Base-by-base conservation (phyloP, 1,140 invertebrate genomes). In the Lasioglossum albipes region DNA sequence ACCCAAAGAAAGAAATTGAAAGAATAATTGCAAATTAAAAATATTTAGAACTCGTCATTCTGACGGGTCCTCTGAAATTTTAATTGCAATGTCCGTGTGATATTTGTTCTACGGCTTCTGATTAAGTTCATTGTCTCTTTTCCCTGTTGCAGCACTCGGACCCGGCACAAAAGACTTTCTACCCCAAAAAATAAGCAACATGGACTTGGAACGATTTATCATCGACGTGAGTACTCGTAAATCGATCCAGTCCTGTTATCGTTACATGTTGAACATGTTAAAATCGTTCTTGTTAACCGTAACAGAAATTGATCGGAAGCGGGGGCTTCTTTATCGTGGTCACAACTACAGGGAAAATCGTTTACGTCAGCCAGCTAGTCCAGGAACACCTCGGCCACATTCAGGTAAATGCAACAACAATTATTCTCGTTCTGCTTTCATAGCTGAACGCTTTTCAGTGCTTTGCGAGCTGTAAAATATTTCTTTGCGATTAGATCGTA, bases 281-380 rank as follows among this genome's bases (percentile, higher is more conserved):
- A 27, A 68, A 57, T 85, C 16, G 77, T 84, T 83, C 68, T 82
- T 86, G 61, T 83, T 79, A 81, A 75, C 41, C 36, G 45, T 77
- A 81, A 84, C 65, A 82, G 79, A 85, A 86, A 18, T 66, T 87
- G 31, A 75, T 95, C 71, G 95, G 95, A 1, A 95, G 81, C 74
- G 94, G 94, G 65, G 95, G 95, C 16, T 98, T 97, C 87, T 93
- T 98, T 71, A 91, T 99, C 66, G 96, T 98, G 7, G 93, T 97
- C 2, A 97, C 97, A 0, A 95, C 96, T 78, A 95, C 95, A 78
- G 98, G 97, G 1, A 96, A 97, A 89, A 96, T 99, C 72, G 95
- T 98, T n/a, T 97, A 98, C 86, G 95, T 98, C 10, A 97, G 98
- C 27, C 94, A 96, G 65, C 97, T 96, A 81, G 95, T 98, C 6